Conservation (phyloP, 2,113 vertebrate genomes). For the Rhynchomys soricoides region DNA sequence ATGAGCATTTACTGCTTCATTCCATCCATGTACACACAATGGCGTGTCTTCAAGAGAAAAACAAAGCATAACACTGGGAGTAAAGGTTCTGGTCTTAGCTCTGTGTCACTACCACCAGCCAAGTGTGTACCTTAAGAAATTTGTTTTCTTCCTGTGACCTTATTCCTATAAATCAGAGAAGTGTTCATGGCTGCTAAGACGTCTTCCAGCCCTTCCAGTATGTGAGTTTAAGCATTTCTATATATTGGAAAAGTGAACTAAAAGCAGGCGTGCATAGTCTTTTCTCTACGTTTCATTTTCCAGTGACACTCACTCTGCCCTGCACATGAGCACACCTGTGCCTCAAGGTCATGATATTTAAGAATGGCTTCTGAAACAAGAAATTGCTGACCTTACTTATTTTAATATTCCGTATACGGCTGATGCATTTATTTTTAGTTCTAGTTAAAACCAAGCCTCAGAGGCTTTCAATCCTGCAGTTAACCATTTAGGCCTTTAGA, state of each 20-base stretch:
- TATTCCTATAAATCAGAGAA: neutral
- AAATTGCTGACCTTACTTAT: constrained; percentile 32
- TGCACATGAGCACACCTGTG: neutral
- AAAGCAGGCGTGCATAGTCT: constrained; percentile 19
- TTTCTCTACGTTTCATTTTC: constrained; percentile 44
- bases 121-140: neutral
- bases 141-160: neutral
- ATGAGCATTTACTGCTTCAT: neutral
- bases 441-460: constrained; percentile 16
- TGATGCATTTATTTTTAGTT: constrained; percentile 61
- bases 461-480: constrained; percentile 52
- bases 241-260: constrained; percentile 5
- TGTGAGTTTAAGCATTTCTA: neutral
- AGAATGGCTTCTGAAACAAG: neutral
- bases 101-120: neutral
- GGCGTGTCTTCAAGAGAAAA: neutral
- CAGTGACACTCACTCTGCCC: neutral
- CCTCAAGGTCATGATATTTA: constrained; percentile 33
- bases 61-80: neutral
- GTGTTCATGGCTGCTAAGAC: neutral
- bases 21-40: neutral
- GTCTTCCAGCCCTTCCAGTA: neutral
- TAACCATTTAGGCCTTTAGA: constrained; percentile 66
- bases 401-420: constrained; percentile 57
- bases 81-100: neutral